These are phyloP conservation scores for Cheiracanthium punctorium DNA, from an alignment of 2,888 invertebrate species.

Conservation along the genomic window DNA sequence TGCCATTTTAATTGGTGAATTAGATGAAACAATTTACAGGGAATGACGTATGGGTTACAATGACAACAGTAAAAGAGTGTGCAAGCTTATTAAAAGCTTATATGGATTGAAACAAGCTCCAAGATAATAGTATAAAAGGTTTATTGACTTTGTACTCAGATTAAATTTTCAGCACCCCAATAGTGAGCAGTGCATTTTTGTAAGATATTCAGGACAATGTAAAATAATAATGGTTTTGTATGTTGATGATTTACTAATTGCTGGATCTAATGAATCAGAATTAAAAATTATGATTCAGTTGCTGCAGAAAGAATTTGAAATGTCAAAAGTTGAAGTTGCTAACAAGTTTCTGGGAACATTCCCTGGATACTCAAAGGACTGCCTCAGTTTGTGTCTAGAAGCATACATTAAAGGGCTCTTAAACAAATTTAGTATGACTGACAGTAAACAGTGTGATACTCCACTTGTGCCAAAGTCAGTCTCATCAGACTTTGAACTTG, in stretches of 20 bases:
- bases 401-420: constrained; percentile 10
- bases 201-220: neutral
- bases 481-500: constrained; percentile 14
- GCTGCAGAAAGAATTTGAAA: constrained; percentile 15
- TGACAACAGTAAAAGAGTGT: constrained; percentile 15
- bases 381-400: neutral
- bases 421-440: constrained; percentile 5
- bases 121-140: neutral
- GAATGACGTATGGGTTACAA: constrained; percentile 6
- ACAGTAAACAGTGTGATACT: neutral
- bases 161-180: neutral
- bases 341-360: neutral
- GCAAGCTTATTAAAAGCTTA: neutral
- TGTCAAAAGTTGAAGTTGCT: constrained; percentile 21
- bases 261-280: neutral
- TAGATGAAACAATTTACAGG: constrained; percentile 12
- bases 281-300: neutral
- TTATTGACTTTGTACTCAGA: neutral
- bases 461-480: constrained; percentile 16
- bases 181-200: neutral
- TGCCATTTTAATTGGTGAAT: constrained; percentile 7
- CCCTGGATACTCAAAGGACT: neutral
- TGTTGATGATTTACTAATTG: no score
- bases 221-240: no score
- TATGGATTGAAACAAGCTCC: neutral